Percentiles rank a stretch among this genome's conserved stretches.
These are phyloP conservation scores for Mormyrus proboscirostris DNA, from an alignment of 2,797 vertebrate species.

Conservation along the genomic window DNA sequence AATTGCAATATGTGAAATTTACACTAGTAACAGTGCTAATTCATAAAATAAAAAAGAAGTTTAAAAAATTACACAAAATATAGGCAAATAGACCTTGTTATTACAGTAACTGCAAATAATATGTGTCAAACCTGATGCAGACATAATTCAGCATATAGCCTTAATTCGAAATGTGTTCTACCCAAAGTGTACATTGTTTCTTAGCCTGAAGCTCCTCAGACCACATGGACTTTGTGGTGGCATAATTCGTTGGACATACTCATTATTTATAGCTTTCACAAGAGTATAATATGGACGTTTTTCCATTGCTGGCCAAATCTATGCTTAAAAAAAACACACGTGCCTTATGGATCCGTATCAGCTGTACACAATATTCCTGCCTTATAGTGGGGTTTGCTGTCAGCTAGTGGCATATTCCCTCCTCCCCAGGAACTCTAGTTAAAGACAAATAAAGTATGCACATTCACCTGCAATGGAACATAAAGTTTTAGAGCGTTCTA, in stretches of 20 bases:
- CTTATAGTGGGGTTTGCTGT: neutral
- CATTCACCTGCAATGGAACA: neutral
- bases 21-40: neutral
- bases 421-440: neutral
- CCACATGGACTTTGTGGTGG: neutral
- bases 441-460: neutral
- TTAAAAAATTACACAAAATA: neutral
- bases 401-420: neutral
- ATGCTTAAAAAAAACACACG: neutral
- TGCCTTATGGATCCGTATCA: neutral
- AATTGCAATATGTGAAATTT: neutral
- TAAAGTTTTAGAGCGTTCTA: neutral
- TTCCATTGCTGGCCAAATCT: neutral
- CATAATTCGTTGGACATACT: neutral
- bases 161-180: neutral
- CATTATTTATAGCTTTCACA: neutral
- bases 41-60: neutral
- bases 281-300: neutral
- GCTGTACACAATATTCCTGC: neutral
- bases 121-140: neutral
- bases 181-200: neutral
- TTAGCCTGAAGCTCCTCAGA: neutral
- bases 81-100: neutral
- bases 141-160: neutral
- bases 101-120: neutral